These are phyloP conservation scores for Penelope pileata DNA, from an alignment of 2,113 vertebrate genomes.

Conservation along the genomic window DNA sequence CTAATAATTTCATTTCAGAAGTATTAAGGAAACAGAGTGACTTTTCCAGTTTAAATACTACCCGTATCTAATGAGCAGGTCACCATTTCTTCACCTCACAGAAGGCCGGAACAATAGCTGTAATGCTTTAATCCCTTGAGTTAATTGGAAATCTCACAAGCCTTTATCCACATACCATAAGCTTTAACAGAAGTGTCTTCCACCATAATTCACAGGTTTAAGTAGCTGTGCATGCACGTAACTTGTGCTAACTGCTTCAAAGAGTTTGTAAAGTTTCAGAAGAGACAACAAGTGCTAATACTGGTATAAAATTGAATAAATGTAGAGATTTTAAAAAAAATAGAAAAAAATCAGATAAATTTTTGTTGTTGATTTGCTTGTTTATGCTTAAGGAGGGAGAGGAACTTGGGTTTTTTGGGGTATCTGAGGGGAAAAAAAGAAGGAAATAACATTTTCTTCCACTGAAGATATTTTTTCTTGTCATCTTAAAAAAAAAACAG, in stretches of 20 bases:
- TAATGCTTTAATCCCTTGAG: slow-evolving; percentile 20
- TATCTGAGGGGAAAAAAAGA: not conserved
- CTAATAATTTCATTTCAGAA: not conserved
- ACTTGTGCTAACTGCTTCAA: not conserved
- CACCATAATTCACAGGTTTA: slow-evolving; percentile 17
- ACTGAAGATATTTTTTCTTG: not conserved
- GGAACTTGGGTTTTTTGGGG: not conserved
- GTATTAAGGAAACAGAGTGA: not conserved
- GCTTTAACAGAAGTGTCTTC: slow-evolving; percentile 20
- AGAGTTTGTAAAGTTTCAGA: not conserved
- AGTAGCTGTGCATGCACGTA: not conserved
- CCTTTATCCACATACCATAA: not conserved
- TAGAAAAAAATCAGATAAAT: not conserved
- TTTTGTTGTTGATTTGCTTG: not conserved
- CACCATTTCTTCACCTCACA: not conserved
- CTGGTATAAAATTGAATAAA: not conserved
- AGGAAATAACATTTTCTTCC: not conserved
- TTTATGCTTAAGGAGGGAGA: not conserved
- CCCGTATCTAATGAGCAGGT: not conserved
- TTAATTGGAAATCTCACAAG: slow-evolving; percentile 48
- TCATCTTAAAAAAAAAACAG: not conserved
- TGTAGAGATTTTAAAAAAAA: not conserved
- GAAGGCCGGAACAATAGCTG: not conserved
- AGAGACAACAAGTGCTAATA: not conserved
- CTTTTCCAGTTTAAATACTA: not conserved